phyloP scores from a whole-genome alignment of 1,140 invertebrate genomes.

The Cotesia typhae region DNA sequence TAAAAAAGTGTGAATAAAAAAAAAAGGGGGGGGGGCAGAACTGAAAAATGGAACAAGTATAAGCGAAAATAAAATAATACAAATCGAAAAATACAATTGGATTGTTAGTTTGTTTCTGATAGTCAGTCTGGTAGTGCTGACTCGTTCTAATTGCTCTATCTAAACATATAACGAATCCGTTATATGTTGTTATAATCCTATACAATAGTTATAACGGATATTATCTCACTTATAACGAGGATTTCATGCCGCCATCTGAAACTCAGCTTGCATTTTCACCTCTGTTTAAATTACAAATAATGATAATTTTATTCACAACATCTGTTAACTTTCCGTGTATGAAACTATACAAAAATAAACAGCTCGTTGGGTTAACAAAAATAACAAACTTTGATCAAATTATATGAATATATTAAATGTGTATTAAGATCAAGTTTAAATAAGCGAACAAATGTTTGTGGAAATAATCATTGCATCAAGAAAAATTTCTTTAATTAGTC shows the following conservation, averaged over 20 bases:
- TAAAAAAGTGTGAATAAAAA: not conserved
- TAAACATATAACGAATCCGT: conserved; percentile 36
- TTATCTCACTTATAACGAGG: conserved; percentile 38
- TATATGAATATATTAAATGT: too few species aligned
- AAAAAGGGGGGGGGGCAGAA: not conserved
- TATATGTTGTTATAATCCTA: conserved; percentile 29
- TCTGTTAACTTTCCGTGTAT: too few species aligned
- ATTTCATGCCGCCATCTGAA: conserved; percentile 15
- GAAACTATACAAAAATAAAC: too few species aligned
- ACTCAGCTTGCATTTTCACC: too few species aligned
- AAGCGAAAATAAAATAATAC: not conserved
- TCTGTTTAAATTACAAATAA: too few species aligned
- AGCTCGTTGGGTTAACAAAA: too few species aligned
- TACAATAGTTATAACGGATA: conserved; percentile 38
- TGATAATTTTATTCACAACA: too few species aligned
- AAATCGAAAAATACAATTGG: conserved; percentile 5
- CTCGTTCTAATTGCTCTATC: conserved; percentile 29
- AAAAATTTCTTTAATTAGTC: too few species aligned
- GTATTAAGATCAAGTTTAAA: too few species aligned
- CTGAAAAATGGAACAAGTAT: not conserved
- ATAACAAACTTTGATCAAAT: too few species aligned
- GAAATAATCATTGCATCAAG: too few species aligned
- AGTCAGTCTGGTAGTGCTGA: conserved; percentile 4
- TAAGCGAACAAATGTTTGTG: too few species aligned
- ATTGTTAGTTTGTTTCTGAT: not conserved